Conservation (phyloP, 2,113 vertebrate species). For the Bostrychus sinensis region DNA sequence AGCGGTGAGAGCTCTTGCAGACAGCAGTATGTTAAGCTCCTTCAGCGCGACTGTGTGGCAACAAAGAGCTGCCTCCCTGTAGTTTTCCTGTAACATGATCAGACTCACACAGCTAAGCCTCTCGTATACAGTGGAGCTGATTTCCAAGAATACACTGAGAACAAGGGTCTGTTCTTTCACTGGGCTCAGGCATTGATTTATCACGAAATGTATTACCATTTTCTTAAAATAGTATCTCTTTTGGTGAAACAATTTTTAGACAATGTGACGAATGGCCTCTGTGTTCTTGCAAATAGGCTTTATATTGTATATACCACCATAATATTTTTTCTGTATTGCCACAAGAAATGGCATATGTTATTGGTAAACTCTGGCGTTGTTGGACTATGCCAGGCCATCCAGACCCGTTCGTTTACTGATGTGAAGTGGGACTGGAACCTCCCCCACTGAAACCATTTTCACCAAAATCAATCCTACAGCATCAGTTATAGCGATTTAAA, state of each 20-base stretch:
- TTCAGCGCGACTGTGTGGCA: slow-evolving; percentile 62
- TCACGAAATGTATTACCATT: not conserved
- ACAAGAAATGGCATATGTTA: no score
- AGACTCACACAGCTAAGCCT: slow-evolving; percentile 19
- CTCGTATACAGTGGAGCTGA: slow-evolving; percentile 17
- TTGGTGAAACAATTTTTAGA: not conserved
- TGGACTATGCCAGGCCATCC: no score
- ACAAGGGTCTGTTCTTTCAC: slow-evolving; percentile 17
- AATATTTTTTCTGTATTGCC: no score
- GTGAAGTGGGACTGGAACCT: no score
- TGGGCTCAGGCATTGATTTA: slow-evolving; percentile 5
- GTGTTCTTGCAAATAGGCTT: not conserved
- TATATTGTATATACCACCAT: no score
- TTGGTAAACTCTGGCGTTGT: no score
- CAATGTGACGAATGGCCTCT: not conserved
- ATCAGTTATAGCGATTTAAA: no score
- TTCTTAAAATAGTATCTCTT: not conserved
- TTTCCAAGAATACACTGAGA: slow-evolving; percentile 44
- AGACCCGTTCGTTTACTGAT: no score
- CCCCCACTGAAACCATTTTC: no score
- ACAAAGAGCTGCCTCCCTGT: slow-evolving; percentile 45
- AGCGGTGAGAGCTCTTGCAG: slow-evolving; percentile 5
- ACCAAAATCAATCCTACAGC: no score
- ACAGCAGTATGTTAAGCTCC: slow-evolving; percentile 27
- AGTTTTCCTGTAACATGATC: slow-evolving; percentile 62